phyloP scores from a whole-genome alignment of 2,113 vertebrate species.

The Marmota monax region DNA sequence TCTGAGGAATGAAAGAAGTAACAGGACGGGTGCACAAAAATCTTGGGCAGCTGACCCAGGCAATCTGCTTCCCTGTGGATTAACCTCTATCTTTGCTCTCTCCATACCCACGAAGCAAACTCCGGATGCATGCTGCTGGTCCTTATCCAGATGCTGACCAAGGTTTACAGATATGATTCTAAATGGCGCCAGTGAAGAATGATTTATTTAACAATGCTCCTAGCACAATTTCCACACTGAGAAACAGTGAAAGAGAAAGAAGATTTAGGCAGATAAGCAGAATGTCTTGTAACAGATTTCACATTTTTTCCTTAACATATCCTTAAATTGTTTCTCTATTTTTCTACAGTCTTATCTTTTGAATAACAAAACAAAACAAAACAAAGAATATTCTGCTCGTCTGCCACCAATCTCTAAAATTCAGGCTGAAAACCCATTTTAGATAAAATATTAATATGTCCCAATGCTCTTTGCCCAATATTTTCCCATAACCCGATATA shows the following conservation, averaged over 20 bases:
- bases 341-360: conserved; percentile 54
- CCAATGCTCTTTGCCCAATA: conserved; percentile 22
- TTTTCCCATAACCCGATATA: neutral
- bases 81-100: neutral
- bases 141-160: neutral
- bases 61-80: neutral
- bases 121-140: neutral
- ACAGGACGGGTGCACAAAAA: neutral
- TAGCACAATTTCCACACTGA: neutral
- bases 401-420: conserved; percentile 29
- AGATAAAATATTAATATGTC: conserved; percentile 52
- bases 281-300: conserved; percentile 5
- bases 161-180: neutral
- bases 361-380: conserved; percentile 7
- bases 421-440: conserved; percentile 35
- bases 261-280: neutral
- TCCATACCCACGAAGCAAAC: neutral
- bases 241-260: neutral
- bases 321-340: neutral
- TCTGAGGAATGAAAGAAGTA: neutral
- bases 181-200: neutral
- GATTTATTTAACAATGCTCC: neutral
- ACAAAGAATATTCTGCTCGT: neutral
- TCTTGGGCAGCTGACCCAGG: neutral
- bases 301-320: neutral